Evolutionary conservation across 2,113 vertebrate genomes (phyloP), one percentile per base, ranked within the genome.

Genomic region (Bucco capensis): DNA sequence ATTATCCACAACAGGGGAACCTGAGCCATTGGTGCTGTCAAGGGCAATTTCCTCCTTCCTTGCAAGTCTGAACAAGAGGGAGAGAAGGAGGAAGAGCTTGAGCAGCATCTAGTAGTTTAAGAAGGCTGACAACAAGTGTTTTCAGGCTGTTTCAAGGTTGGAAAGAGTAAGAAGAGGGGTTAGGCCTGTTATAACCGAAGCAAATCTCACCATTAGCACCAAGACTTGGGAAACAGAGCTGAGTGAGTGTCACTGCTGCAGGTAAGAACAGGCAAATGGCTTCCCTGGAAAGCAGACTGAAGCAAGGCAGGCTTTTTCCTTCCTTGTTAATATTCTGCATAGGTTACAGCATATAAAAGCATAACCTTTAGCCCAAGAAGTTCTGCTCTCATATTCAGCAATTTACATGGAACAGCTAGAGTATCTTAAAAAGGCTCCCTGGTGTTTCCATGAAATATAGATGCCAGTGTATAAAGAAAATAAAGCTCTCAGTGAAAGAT

Each of bases 381-480:
- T 89, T 69, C 46, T 87, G 47, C 21, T 79, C 5, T 85, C 42
- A 77, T 54, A 66, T 69, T 80, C 54, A 71, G 27, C 75, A 82
- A 80, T 94, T 88, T 91, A 66, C 28, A 17, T 71, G 64, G 89
- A 87, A 66, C 83, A 89, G 72, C 56, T n/a, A 1, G 89, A 83
- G 60, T 35, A 76, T 69, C 87, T 86, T 53, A 30, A 87, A 88
- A 69, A 50, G 56, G 33, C 60, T 87, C 75, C 75, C 51, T 64
- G 67, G 62, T 50, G 56, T 85, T 93, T 92, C 62, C 19, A 74
- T 85, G 71, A 94, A 93, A 88, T 83, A 90, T 46, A 91, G 60
- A 91, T 91, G 62, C 31, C 61, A 72, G 5, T 30, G 9, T 67
- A 69, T 76, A 61, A 86, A 87, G 64, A 92, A 93, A 92, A 94